Evolutionary conservation across 2,113 vertebrate species (phyloP), one percentile per base, ranked within the genome.

Genomic region (Zapus hudsonius): DNA sequence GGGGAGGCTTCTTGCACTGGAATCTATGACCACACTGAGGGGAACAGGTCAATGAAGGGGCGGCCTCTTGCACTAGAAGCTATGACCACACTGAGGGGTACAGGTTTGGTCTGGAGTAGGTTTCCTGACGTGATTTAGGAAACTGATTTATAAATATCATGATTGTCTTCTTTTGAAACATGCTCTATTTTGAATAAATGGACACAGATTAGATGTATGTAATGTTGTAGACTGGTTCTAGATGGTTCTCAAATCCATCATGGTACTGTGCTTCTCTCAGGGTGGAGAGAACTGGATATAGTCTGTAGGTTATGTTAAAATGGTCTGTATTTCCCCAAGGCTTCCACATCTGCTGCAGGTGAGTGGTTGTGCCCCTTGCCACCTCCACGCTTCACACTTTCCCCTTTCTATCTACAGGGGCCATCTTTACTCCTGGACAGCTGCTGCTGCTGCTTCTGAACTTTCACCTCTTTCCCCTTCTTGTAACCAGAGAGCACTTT

Each of bases 131-230:
- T 64, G 88, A 87, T n/a, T 93, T 86, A 82, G 73, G 82, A 80
- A 84, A 73, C 75, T 27, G 36, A 87, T 69, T 64, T 29, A 36
- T 38, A 55, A 67, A n/a, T 67, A 16, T 67, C 55, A 64, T 47
- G 67, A 73, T 73, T 61, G 25, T 72, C 82, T 78, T 57, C 29
- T 82, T 94, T 78, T 79, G 44, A 89, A 95, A 78, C 42, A 94
- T 38, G 57, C 23, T 90, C 0, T 36, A 47, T 52, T 69, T 19
- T 92, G 87, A 92, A 70, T 73, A 90, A 75, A 72, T 27, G 70
- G 4, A 90, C 19, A 80, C 0, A 75, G 79, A 66, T 70, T 88
- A 83, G 61, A 70, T 74, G 23, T 40, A 84, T 27, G 25, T 23
- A 83, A 66, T 33, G n/a, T 16, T 31, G 22, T 0, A 33, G 31